phyloP scores from a whole-genome alignment of 2,888 invertebrate genomes.

The Perizoma flavofasciatum region DNA sequence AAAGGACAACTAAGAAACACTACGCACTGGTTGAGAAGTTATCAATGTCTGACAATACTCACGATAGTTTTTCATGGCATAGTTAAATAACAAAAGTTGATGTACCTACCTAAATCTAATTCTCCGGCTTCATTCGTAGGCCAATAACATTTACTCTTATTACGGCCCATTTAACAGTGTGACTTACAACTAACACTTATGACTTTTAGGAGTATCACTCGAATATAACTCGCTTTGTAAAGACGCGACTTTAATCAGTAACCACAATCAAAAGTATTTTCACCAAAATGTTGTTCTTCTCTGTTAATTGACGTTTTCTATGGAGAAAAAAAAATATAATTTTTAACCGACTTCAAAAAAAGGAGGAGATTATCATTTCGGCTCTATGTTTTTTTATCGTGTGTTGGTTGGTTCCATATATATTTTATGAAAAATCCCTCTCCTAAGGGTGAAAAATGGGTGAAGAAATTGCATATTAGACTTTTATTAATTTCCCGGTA shows the following conservation, averaged over 20 bases:
- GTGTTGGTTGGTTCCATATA: too few species aligned
- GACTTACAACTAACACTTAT: slow-evolving; percentile 51
- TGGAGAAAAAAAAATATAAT: slow-evolving; percentile 29
- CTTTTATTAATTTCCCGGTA: too few species aligned
- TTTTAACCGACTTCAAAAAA: background rate
- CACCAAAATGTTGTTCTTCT: slow-evolving; percentile 42
- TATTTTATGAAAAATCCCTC: too few species aligned
- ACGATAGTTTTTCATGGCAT: background rate
- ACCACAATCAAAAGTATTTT: slow-evolving; percentile 45
- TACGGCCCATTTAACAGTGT: slow-evolving; percentile 63
- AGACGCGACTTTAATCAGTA: slow-evolving; percentile 58
- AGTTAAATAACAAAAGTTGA: slow-evolving; percentile 6
- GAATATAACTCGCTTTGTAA: slow-evolving; percentile 66
- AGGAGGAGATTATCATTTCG: too few species aligned
- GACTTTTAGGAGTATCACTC: slow-evolving; percentile 64
- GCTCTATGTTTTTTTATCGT: too few species aligned
- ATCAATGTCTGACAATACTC: too few species aligned
- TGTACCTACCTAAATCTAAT: slow-evolving; percentile 23
- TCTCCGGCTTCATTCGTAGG: slow-evolving; percentile 33
- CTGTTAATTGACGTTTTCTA: slow-evolving; percentile 16
- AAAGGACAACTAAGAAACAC: too few species aligned
- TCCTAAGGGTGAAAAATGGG: too few species aligned
- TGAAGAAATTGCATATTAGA: too few species aligned
- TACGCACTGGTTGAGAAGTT: too few species aligned
- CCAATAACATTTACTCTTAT: slow-evolving; percentile 34